A percentile compares a stretch with the other conserved stretches of the same genome.
Evolutionary conservation across 2,113 vertebrate species (phyloP).

Genomic region (Chaetops frenatus): DNA sequence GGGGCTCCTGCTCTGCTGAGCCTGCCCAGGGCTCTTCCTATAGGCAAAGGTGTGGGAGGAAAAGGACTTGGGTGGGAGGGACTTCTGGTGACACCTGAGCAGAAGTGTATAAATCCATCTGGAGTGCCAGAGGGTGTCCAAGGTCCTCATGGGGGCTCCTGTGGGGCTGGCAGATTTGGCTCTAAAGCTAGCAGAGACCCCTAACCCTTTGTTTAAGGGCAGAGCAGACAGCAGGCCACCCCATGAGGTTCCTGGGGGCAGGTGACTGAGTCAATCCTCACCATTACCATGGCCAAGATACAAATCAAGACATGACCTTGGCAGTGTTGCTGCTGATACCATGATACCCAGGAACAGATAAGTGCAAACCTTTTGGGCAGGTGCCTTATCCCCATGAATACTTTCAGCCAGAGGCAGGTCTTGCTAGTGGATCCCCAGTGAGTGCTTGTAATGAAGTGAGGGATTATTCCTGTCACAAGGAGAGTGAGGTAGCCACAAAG

Average conservation of each 20-base stretch:
- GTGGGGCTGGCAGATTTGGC: neutral
- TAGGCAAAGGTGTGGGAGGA: neutral
- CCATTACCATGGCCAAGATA: neutral
- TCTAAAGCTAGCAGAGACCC: neutral
- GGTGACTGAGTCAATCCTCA: neutral
- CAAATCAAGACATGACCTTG: neutral
- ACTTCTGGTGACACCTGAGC: neutral
- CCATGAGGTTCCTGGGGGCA: neutral
- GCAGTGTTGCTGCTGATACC: neutral
- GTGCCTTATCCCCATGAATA: neutral
- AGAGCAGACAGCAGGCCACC: neutral
- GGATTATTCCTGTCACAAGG: neutral
- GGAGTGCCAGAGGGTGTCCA: neutral
- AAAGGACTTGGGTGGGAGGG: neutral
- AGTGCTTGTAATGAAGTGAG: neutral
- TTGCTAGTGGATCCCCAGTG: neutral
- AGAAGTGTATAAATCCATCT: neutral
- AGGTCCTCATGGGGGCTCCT: fast-evolving
- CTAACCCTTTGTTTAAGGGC: neutral
- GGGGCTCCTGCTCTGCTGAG: neutral
- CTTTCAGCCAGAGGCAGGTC: neutral
- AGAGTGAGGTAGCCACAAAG: neutral
- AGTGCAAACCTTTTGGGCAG: neutral
- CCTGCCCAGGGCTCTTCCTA: neutral
- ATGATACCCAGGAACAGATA: neutral